Base-by-base conservation (phyloP, 2,888 invertebrate species). In the Heliconius erato region DNA sequence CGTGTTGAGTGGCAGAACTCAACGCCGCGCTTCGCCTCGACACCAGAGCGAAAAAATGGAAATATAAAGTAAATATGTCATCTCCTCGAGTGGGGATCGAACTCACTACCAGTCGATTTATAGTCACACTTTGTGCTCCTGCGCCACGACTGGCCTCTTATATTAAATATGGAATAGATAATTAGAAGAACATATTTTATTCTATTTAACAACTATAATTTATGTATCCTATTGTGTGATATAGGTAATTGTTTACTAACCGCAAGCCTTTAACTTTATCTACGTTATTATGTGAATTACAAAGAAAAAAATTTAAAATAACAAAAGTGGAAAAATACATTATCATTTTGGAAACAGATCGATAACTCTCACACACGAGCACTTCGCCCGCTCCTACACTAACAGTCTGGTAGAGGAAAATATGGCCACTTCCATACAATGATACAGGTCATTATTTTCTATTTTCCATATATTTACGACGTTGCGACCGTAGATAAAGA, bases 351-450 rank as follows among this genome's bases (percentile, higher is more conserved):
- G 80, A 84, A 84, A 83, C 84, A 69, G 82, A 81, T 84, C 82
- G 82, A 82, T 84, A 83, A 74, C 81, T 84, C 84, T 84, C 71
- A 82, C 81, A 83, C 68, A 74, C 83, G 81, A 84, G 83, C 84
- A 84, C 84, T 82, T 85, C 80, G 35, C 81, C 76, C 81, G 81
- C 67, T 72, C 72, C 79, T 81, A 81, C 65, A 65, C 77, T 83
- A 83, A 80, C 79, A 83, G 84, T 81, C 83, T 85, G 81, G 79
- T 72, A 81, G 69, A 54, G 82, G 65, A 82, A 84, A 79, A 83
- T 83, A 86, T 83, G 83, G 78, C 32, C 82, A 76, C 80, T 84
- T 79, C 74, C 83, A 79, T 84, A 84, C 83, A 82, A 83, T 81
- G 82, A 84, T 83, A 82, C 69, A 79, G 82, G 82, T 81, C 83